Evolutionary conservation across 2,797 vertebrate species (phyloP).

Genomic region (Mustela erminea): DNA sequence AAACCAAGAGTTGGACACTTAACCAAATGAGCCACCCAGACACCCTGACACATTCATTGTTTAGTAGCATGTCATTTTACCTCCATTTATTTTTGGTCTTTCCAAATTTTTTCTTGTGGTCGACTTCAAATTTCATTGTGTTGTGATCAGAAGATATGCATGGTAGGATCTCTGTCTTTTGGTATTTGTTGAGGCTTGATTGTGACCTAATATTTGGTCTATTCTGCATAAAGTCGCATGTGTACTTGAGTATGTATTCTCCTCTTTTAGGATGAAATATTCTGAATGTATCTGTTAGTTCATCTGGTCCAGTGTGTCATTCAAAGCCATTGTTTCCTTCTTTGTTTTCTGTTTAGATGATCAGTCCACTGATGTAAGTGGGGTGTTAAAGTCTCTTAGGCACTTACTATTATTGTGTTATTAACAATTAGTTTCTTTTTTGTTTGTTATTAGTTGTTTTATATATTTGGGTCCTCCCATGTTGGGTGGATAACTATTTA

Average conservation of each 20-base stretch:
- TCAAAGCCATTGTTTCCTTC: neutral
- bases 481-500: neutral
- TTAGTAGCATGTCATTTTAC: neutral
- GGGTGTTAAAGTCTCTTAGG: neutral
- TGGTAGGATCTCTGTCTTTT: neutral
- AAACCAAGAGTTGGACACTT: neutral
- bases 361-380: neutral
- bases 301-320: neutral
- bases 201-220: neutral
- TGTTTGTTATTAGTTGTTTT: neutral
- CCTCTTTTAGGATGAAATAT: neutral
- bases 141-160: neutral
- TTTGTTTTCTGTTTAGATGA: neutral
- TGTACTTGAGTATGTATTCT: neutral
- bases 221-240: neutral
- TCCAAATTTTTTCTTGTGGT: neutral
- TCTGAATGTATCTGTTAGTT: neutral
- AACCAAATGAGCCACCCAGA: neutral
- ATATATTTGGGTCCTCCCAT: neutral
- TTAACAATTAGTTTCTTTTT: neutral
- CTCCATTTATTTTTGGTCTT: neutral
- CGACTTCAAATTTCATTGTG: neutral
- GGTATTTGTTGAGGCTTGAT: neutral
- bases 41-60: neutral
- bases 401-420: neutral